phyloP scores from a whole-genome alignment of 2,888 invertebrate species.

The Empis livida region DNA sequence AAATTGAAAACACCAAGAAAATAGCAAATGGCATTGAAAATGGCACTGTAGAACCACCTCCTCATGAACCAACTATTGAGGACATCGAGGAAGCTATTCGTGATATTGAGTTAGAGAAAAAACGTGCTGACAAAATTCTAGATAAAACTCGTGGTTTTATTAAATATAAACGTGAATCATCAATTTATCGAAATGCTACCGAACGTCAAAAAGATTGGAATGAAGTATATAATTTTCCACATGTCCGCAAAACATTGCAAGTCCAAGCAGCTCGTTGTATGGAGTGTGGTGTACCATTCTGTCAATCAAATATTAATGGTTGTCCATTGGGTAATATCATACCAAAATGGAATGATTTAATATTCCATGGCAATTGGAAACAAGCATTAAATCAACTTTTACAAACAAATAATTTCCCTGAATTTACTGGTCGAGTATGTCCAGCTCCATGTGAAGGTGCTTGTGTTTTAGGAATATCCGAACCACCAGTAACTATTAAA shows the following conservation, averaged over 20 bases:
- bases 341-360: slow-evolving; percentile 96
- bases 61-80: slow-evolving; percentile 40
- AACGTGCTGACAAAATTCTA: slow-evolving; percentile 65
- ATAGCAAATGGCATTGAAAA: slow-evolving; percentile 23
- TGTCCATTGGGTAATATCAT: slow-evolving; percentile 98
- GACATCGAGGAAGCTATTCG: slow-evolving; percentile 86
- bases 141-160: slow-evolving; percentile 88
- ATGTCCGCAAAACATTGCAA: slow-evolving; percentile 77
- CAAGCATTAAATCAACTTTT: slow-evolving; percentile 84
- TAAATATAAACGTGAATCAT: slow-evolving; percentile 84
- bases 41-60: slow-evolving; percentile 32
- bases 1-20: slow-evolving; percentile 5
- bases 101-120: slow-evolving; percentile 63
- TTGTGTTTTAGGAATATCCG: slow-evolving; percentile 90
- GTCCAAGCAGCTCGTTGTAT: slow-evolving; percentile 92
- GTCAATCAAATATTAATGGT: slow-evolving; percentile 81
- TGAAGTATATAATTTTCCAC: slow-evolving; percentile 82
- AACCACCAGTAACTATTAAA: slow-evolving; percentile 96
- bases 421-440: slow-evolving; percentile 86
- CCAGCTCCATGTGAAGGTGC: slow-evolving; percentile 98
- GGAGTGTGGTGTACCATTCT: slow-evolving; percentile 99
- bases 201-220: slow-evolving; percentile 89
- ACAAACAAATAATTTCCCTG: slow-evolving; percentile 99
- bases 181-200: slow-evolving; percentile 72
- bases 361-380: slow-evolving; percentile 89